Evolutionary conservation across 2,113 vertebrate genomes (phyloP), one percentile per base, ranked within the genome.

Genomic region (Atrichornis clamosus): DNA sequence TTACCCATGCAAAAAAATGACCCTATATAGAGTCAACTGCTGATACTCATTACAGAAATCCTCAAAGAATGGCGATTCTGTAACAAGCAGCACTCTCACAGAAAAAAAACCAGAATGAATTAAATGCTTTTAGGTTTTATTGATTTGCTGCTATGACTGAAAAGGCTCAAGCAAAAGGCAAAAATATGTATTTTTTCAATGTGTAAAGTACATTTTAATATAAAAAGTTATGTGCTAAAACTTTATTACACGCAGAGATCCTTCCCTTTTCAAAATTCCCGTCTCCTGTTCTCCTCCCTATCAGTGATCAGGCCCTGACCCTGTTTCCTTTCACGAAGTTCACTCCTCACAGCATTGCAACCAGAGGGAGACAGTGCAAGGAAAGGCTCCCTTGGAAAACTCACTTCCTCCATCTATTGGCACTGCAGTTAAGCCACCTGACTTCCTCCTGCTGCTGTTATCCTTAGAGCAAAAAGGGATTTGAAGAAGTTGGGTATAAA

Each of bases 51-150:
- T 56, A 52, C 0, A 73, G 75, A 76, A 72, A 33, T 33, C 49
- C 15, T 47, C 0, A 0, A 69, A 84, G 30, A 70, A 37, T 0
- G 4, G 52, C 72, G 74, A 56, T 78, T n/a, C 60, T 75, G 39
- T 82, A 78, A 78, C 10, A 58, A 67, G 60, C 21, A n/a, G 28
- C 37, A 46, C 11, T 58, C 33, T 37, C 42, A 33, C 41, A 50
- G 30, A 26, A 44, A 65, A 65, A 35, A 1, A 3, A 10, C 4
- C n/a, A 52, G 32, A 87, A 44, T 10, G 10, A 44, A 56, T 15
- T 46, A 64, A 72, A 44, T 13, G 10, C 33, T 70, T 84, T 65
- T 20, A 53, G 41, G 44, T 65, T 84, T 91, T 53, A 65, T 30
- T 84, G 46, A 23, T 35, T 50, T 44, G 35, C 39, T 81, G 39